phyloP scores from a whole-genome alignment of 2,113 vertebrate species.

The Tor tambroides region DNA sequence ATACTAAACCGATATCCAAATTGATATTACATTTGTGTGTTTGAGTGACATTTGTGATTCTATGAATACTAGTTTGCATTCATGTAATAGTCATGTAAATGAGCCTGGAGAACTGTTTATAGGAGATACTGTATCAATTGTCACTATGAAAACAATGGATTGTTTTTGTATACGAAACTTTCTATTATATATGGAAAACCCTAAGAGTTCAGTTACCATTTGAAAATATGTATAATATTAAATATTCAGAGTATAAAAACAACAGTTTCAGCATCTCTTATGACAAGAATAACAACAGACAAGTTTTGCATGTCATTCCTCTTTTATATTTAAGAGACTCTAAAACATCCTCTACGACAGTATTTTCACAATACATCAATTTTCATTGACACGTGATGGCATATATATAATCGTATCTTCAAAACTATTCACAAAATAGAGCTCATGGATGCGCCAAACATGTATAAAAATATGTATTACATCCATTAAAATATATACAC shows the following conservation, averaged over 20 bases:
- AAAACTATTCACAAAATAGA: slow-evolving; percentile 97
- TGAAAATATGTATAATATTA: background rate
- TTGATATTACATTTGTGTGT: background rate
- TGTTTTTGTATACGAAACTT: background rate
- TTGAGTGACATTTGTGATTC: background rate
- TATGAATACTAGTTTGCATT: background rate
- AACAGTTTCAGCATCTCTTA: background rate
- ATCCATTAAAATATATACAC: slow-evolving; percentile 97
- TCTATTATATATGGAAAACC: background rate
- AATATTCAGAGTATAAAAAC: background rate
- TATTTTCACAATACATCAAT: slow-evolving; percentile 73
- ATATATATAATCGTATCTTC: slow-evolving; percentile 85
- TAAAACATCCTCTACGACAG: slow-evolving; percentile 56
- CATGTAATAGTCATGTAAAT: background rate
- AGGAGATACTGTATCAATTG: background rate
- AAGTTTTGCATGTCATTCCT: slow-evolving; percentile 45
- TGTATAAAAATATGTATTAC: slow-evolving; percentile 98
- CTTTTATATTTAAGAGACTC: slow-evolving; percentile 53
- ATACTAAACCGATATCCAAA: background rate
- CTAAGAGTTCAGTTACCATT: background rate
- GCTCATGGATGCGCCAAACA: slow-evolving; percentile 87
- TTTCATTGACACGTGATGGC: slow-evolving; percentile 79
- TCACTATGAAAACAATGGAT: slow-evolving; percentile 1
- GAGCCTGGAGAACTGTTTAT: background rate
- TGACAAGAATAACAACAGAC: slow-evolving; percentile 29